A percentile compares a stretch with the other conserved stretches of the same genome.
Conservation (phyloP, 2,888 invertebrate genomes). For the Drosophila leonis region DNA sequence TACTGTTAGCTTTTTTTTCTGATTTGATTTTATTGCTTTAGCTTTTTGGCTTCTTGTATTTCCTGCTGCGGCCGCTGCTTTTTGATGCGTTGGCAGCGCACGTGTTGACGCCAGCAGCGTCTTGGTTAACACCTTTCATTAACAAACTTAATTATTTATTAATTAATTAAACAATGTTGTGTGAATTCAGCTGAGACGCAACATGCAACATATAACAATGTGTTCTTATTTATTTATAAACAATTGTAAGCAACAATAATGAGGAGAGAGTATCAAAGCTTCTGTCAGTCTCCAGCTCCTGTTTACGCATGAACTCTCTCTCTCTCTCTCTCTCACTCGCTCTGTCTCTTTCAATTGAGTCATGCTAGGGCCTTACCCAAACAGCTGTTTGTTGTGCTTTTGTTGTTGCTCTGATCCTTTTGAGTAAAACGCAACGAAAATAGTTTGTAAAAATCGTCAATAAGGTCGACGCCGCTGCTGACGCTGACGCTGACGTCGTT, state of each 20-base stretch:
- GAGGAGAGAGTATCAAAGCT: background rate
- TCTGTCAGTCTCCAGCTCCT: background rate
- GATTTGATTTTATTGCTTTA: slow-evolving; percentile 7
- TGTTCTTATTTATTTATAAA: slow-evolving; percentile 46
- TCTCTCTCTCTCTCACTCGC: background rate
- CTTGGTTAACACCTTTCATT: slow-evolving; percentile 25
- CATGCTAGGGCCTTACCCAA: slow-evolving; percentile 65
- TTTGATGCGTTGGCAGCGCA: slow-evolving; percentile 56
- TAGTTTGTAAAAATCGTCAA: slow-evolving; percentile 37
- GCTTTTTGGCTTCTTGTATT: slow-evolving; percentile 68
- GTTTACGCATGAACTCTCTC: background rate
- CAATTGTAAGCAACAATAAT: slow-evolving; percentile 19
- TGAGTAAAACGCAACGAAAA: slow-evolving; percentile 30
- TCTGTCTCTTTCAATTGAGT: slow-evolving; percentile 16
- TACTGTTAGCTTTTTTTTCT: slow-evolving; percentile 8
- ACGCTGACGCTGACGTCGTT: slow-evolving; percentile 25
- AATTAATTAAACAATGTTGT: slow-evolving; percentile 31
- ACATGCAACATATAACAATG: background rate
- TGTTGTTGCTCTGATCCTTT: slow-evolving; percentile 53
- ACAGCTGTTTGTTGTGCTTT: slow-evolving; percentile 72
- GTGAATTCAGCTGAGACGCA: background rate
- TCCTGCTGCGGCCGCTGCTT: slow-evolving; percentile 58
- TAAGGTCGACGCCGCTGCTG: slow-evolving; percentile 49
- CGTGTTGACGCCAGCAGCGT: slow-evolving; percentile 54
- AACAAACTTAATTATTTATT: slow-evolving; percentile 24